Conservation (phyloP, 2,888 invertebrate species). For the Dione vanillae region DNA sequence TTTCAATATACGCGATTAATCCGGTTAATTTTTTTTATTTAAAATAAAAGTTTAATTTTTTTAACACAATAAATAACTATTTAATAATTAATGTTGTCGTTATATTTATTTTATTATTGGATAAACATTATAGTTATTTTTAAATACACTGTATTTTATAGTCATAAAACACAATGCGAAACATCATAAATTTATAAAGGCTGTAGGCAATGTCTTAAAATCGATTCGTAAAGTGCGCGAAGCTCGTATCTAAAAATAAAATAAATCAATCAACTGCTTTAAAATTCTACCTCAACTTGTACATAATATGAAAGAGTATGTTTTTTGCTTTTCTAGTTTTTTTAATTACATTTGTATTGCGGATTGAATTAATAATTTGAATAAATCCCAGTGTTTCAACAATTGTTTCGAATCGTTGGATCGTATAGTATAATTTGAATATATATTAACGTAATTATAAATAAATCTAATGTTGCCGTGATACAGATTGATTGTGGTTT, state of each 20-base stretch:
- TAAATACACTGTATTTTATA: background rate
- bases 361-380: background rate
- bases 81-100: too few species aligned
- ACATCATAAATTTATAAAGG: background rate
- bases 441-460: too few species aligned
- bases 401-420: background rate
- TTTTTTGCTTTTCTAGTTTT: background rate
- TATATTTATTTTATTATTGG: too few species aligned
- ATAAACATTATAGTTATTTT: background rate
- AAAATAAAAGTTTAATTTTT: too few species aligned
- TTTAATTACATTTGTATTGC: conserved; percentile 2
- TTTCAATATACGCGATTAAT: too few species aligned
- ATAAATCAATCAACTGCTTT: conserved; percentile 38
- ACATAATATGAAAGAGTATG: conserved; percentile 11
- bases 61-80: too few species aligned
- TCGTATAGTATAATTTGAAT: background rate
- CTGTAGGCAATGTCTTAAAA: conserved; percentile 16
- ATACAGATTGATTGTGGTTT: too few species aligned
- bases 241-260: conserved; percentile 41
- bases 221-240: conserved; percentile 17
- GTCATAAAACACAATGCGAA: background rate
- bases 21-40: too few species aligned
- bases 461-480: too few species aligned
- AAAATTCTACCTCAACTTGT: conserved; percentile 29
- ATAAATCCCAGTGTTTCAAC: background rate